Base-by-base conservation (phyloP, 2,888 invertebrate genomes). In the Elysia crispata region DNA sequence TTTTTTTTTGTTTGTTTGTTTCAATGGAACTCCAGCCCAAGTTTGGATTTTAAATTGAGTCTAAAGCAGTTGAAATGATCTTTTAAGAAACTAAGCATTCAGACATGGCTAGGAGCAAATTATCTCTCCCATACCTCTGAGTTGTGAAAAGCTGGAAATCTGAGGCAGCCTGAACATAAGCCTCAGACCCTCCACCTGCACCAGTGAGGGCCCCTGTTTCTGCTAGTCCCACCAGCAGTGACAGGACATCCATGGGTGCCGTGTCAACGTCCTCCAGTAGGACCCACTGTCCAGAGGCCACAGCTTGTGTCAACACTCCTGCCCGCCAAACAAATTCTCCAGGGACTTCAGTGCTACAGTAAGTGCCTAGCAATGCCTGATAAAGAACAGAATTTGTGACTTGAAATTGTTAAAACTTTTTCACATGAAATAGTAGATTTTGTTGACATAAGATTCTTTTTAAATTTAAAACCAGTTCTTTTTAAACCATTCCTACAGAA, bases 261-360 rank as follows among this genome's bases (percentile, higher is more conserved):
- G 95, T 95, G 91, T 99, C 98, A 72, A 99, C 95, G 91, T 99
- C 99, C 93, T 99, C 99, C 82, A 99, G 93, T 1, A 99, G 93
- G 33, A 99, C 92, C 98, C 99, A 99, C 88, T 95, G 86, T 11
- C 92, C 92, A 30, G 86, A 84, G 6, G 85, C 86, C 30, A 92
- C 90, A 94, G 96, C 93, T 83, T 90, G 90, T 3, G 98, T 97
- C 77, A 99, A 92, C 74, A 97, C 95, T n/a, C 98, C 98, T 1
- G 98, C 96, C 86, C 96, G 95, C 99, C 99, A 99, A 28, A 97
- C 93, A 93, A 99, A 99, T 92, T 99, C 97, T 20, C 99, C 99
- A 0, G 98, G 98, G 73, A 98, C 94, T 91, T 98, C 98, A 0
- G 99, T 98, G 90, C 98, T 99, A 85, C 96, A 94, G 91, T 98